These are phyloP conservation scores for Cryptocheilus praepositus DNA, from an alignment of 2,888 invertebrate genomes.

Conservation along the genomic window DNA sequence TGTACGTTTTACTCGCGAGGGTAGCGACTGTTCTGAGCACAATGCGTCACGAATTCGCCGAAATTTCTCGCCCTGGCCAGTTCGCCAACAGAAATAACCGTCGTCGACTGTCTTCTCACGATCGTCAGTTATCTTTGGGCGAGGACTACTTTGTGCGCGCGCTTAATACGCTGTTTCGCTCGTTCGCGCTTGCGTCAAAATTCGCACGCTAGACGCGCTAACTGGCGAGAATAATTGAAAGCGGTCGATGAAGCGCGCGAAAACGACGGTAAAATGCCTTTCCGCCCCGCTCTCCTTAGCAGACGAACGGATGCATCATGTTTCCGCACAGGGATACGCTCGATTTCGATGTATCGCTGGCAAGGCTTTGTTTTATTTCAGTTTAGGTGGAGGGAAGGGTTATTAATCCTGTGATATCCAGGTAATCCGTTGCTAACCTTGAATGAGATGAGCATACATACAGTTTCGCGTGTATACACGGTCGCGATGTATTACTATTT, in stretches of 20 bases:
- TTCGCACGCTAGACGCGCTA: slow-evolving; percentile 20
- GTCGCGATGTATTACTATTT: too few relatives aligned
- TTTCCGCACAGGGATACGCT: too few relatives aligned
- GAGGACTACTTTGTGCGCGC: slow-evolving; percentile 48
- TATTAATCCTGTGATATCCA: too few relatives aligned
- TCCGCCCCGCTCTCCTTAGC: too few relatives aligned
- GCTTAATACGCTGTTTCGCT: slow-evolving; percentile 14
- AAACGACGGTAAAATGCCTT: slow-evolving; percentile 13
- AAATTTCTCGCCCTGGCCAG: neutral
- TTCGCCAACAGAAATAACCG: neutral
- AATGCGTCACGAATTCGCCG: too few relatives aligned
- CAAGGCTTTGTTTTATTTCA: too few relatives aligned
- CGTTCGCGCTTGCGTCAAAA: slow-evolving; percentile 18
- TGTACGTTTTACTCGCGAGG: neutral
- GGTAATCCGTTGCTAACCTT: too few relatives aligned
- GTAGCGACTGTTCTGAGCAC: neutral
- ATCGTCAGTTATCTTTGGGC: slow-evolving; percentile 32
- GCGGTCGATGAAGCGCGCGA: slow-evolving; percentile 10
- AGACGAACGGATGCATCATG: too few relatives aligned
- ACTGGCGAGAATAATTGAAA: slow-evolving; percentile 9
- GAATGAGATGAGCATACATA: too few relatives aligned
- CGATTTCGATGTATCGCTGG: too few relatives aligned
- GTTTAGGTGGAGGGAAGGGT: too few relatives aligned
- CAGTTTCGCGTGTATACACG: too few relatives aligned
- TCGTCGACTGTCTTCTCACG: slow-evolving; percentile 20